Conservation (phyloP, 35 echinoderm and acorn worm genomes). For the Strongylocentrotus purpuratus region DNA sequence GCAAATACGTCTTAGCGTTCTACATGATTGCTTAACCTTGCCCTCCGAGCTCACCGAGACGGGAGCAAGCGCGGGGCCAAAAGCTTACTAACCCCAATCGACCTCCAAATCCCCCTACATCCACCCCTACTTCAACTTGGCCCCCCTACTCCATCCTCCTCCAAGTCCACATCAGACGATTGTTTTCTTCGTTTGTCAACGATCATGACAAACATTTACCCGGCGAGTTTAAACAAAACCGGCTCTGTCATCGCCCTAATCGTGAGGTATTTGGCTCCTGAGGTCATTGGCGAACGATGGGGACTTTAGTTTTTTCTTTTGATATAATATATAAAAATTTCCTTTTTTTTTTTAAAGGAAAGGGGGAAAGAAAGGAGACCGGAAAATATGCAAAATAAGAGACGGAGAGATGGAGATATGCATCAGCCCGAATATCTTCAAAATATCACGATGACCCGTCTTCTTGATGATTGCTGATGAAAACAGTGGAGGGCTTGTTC, state of each 20-base stretch:
- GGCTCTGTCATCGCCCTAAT: background rate
- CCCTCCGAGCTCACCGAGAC: background rate
- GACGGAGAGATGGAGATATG: background rate
- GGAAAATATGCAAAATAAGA: constrained; percentile 10
- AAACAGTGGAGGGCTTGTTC: background rate
- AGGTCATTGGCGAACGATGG: background rate
- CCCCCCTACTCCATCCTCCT: background rate
- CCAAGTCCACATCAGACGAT: background rate
- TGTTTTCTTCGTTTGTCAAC: constrained; percentile 17
- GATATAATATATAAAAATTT: too few species aligned
- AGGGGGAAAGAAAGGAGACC: background rate
- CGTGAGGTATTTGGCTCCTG: background rate
- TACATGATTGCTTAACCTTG: background rate
- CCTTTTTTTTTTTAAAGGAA: background rate
- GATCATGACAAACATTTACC: constrained; percentile 17
- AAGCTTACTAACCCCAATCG: background rate
- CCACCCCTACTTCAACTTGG: background rate
- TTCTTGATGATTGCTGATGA: background rate
- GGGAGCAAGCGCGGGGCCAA: background rate
- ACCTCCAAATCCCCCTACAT: constrained; percentile 8
- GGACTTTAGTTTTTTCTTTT: background rate
- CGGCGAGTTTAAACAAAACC: constrained; percentile 1
- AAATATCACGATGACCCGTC: background rate
- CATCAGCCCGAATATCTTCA: background rate
- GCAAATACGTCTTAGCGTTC: background rate